phyloP scores from a whole-genome alignment of 2,113 vertebrate genomes.

The Zosterops lateralis region DNA sequence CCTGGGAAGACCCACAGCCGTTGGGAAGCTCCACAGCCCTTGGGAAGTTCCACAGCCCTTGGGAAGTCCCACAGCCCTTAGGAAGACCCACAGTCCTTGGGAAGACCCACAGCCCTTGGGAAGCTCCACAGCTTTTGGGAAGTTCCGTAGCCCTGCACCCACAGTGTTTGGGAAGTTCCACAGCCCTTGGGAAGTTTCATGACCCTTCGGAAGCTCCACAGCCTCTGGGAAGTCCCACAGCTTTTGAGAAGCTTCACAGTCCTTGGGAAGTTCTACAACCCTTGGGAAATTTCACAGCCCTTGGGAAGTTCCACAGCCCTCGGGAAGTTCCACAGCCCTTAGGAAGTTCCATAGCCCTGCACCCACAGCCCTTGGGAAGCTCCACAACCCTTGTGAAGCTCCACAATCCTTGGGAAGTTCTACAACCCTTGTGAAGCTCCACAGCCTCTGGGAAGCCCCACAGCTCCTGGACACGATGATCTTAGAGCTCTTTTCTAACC shows the following conservation, averaged over 20 bases:
- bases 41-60: rapidly evolving
- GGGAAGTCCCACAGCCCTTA: background rate
- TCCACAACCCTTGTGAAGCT: rapidly evolving
- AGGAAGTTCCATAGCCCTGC: background rate
- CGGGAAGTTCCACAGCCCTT: background rate
- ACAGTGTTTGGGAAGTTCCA: background rate
- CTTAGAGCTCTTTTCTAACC: background rate
- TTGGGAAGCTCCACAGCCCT: rapidly evolving
- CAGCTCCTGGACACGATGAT: background rate
- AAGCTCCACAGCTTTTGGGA: background rate
- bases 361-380: background rate
- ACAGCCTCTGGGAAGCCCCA: rapidly evolving
- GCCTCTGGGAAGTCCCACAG: rapidly evolving
- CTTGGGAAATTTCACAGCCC: rapidly evolving
- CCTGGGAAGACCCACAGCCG: rapidly evolving
- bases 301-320: rapidly evolving
- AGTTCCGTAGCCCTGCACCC: too few species aligned
- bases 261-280: rapidly evolving
- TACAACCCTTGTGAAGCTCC: rapidly evolving
- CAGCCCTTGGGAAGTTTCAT: rapidly evolving
- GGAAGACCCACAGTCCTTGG: background rate
- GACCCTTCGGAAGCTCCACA: background rate
- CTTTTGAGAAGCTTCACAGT: rapidly evolving
- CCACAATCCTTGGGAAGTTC: rapidly evolving
- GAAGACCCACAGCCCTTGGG: background rate